Percentiles rank a stretch among this genome's conserved stretches.
phyloP scores from a whole-genome alignment of 1,140 invertebrate genomes.

The Drusus annulatus region DNA sequence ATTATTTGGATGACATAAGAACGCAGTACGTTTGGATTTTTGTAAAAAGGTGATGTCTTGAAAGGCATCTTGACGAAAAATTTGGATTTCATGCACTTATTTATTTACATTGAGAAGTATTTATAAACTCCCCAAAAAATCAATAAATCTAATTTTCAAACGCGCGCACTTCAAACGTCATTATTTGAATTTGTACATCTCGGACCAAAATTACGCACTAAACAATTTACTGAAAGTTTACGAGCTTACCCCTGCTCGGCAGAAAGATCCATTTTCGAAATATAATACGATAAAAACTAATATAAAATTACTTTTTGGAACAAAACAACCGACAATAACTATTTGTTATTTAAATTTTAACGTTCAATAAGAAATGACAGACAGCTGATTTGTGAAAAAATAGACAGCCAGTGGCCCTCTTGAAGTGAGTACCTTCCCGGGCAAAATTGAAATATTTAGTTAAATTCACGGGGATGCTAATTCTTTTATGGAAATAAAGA shows the following conservation, averaged over 20 bases:
- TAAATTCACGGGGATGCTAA: too few relatives aligned
- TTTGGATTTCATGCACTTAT: conserved; percentile 39
- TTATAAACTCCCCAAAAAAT: conserved; percentile 50
- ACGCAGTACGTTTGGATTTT: not conserved
- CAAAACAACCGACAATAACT: conserved; percentile 16
- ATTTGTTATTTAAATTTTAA: conserved; percentile 22
- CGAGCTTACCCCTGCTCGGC: not conserved
- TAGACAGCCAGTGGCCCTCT: too few relatives aligned
- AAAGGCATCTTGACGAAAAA: conserved; percentile 29
- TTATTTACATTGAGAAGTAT: conserved; percentile 51
- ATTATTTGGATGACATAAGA: not conserved
- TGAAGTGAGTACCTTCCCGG: not conserved
- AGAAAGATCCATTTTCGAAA: conserved; percentile 31
- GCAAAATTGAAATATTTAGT: too few relatives aligned
- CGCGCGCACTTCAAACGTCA: conserved; percentile 46
- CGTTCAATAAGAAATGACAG: not conserved
- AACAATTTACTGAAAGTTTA: not conserved
- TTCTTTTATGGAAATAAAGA: too few relatives aligned
- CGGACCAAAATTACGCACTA: not conserved
- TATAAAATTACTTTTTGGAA: conserved; percentile 7
- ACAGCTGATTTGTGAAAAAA: not conserved
- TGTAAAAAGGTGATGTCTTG: not conserved
- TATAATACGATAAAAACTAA: not conserved
- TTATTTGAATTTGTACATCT: conserved; percentile 12
- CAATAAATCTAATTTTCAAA: conserved; percentile 49